Evolutionary conservation across 2,113 vertebrate genomes (phyloP).

Genomic region (Actenoides hombroni): DNA sequence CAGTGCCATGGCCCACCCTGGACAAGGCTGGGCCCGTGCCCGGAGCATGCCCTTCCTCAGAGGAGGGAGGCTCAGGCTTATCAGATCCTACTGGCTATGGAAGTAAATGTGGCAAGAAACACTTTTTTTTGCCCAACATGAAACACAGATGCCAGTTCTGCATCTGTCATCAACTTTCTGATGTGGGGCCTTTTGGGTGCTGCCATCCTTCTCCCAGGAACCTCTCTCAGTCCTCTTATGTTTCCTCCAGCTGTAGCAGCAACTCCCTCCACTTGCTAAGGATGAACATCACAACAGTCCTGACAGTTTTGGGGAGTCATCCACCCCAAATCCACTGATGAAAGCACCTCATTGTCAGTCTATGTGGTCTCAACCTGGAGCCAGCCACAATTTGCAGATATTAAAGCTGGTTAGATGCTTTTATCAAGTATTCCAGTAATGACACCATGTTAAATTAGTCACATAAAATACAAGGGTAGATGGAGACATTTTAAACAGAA

Average conservation of each 20-base stretch:
- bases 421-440: neutral
- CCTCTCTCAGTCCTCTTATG: neutral
- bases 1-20: accelerated
- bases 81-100: neutral
- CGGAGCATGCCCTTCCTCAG: neutral
- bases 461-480: neutral
- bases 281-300: neutral
- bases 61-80: neutral
- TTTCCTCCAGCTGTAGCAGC: neutral
- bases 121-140: neutral
- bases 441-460: neutral
- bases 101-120: neutral
- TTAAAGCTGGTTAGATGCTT: neutral
- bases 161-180: neutral
- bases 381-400: neutral
- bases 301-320: neutral
- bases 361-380: neutral
- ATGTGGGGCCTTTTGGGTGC: neutral
- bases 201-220: neutral
- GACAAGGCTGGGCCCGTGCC: accelerated
- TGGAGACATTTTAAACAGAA: neutral
- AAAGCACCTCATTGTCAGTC: neutral
- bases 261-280: neutral
- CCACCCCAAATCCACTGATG: neutral
- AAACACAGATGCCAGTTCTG: neutral